Percentiles rank a stretch among this genome's conserved stretches.
Conservation (phyloP, 2,888 invertebrate genomes). For the Odiellus spinosus region DNA sequence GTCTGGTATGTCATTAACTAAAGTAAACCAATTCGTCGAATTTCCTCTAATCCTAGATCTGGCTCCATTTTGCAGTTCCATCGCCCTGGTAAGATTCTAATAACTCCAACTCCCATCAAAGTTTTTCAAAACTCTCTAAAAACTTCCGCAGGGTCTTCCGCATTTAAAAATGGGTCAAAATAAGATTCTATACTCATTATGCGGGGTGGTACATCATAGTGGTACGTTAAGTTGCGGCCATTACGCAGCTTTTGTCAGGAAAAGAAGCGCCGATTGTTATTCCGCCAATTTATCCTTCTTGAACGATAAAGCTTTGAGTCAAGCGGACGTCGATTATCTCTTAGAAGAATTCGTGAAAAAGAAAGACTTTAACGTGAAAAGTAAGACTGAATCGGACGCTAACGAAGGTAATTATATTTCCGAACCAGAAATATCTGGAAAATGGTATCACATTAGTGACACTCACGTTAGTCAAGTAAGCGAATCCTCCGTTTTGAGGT, state of each 20-base stretch:
- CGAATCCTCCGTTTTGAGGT: constrained; percentile 59
- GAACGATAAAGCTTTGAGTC: constrained; percentile 13
- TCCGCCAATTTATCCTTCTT: constrained; percentile 9
- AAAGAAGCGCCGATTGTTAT: constrained; percentile 31
- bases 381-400: background rate
- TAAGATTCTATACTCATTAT: constrained; percentile 67
- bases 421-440: constrained; percentile 40
- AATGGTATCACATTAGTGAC: constrained; percentile 91
- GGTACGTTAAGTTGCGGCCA: constrained; percentile 78
- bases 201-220: constrained; percentile 87
- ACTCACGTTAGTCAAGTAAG: constrained; percentile 60
- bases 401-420: constrained; percentile 9
- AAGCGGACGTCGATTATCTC: constrained; percentile 14
- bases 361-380: background rate
- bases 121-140: constrained; percentile 2
- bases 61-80: constrained; percentile 59
- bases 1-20: constrained; percentile 47
- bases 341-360: constrained; percentile 7
- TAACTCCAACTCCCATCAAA: background rate
- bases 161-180: constrained; percentile 38
- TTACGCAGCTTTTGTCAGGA: constrained; percentile 90
- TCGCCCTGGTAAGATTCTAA: constrained; percentile 6
- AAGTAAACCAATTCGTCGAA: constrained; percentile 68
- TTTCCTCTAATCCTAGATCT: constrained; percentile 74
- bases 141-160: constrained; percentile 21